phyloP scores from a whole-genome alignment of 2,797 vertebrate species.

The Mionectes olivaceus region DNA sequence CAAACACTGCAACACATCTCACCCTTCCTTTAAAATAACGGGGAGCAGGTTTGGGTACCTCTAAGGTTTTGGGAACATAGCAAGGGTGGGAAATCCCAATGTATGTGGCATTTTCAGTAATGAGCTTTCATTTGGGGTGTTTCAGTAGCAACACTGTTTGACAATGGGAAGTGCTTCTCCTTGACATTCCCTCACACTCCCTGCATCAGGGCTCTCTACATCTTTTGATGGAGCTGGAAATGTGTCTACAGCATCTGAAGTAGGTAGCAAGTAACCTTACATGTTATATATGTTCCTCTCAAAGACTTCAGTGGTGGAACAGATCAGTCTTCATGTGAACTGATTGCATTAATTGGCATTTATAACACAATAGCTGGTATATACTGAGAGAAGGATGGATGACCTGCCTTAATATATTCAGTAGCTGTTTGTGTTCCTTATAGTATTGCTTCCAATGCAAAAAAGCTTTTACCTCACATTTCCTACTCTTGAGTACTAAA shows the following conservation, averaged over 20 bases:
- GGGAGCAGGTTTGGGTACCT: not conserved
- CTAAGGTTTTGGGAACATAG: not conserved
- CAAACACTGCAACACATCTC: not conserved
- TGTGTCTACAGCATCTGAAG: fast-evolving
- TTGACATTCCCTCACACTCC: fast-evolving
- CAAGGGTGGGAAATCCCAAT: not conserved
- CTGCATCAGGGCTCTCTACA: not conserved
- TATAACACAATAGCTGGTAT: not conserved
- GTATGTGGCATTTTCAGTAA: not conserved
- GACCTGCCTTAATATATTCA: not conserved
- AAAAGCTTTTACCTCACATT: constrained; percentile 12
- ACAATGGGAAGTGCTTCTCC: not conserved
- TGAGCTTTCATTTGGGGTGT: not conserved
- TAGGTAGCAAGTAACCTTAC: not conserved
- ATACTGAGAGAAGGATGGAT: not conserved
- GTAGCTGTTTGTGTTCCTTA: not conserved
- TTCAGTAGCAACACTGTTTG: not conserved
- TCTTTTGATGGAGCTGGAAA: not conserved
- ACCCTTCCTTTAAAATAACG: not conserved
- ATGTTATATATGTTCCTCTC: not conserved
- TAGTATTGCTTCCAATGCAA: not conserved
- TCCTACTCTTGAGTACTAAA: constrained; percentile 9
- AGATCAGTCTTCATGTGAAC: not conserved
- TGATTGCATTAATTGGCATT: not conserved
- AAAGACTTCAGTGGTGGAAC: not conserved